These are phyloP conservation scores for Orgyia antiqua DNA, from an alignment of 2,888 invertebrate species.

Conservation along the genomic window DNA sequence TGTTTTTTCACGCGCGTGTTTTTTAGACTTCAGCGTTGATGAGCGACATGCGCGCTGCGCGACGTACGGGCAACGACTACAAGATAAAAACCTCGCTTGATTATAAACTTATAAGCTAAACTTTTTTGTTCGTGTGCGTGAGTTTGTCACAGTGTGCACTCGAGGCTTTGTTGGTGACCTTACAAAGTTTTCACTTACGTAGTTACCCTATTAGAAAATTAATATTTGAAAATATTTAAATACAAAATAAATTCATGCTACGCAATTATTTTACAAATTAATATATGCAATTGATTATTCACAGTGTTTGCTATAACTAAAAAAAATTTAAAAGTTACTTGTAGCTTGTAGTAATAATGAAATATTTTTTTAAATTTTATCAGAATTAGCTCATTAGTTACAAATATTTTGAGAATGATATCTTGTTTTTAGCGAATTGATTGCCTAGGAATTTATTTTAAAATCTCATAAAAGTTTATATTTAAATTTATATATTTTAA, in stretches of 20 bases:
- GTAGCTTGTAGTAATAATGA: no score
- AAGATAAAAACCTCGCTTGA: conserved; percentile 76
- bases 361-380: no score
- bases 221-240: conserved; percentile 7
- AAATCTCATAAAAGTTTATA: no score
- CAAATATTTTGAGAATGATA: no score
- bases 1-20: conserved; percentile 60
- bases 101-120: conserved; percentile 78
- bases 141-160: conserved; percentile 53
- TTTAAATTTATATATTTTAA: no score
- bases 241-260: conserved; percentile 5
- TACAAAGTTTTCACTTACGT: conserved; percentile 64
- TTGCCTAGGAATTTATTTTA: no score
- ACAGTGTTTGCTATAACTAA: no score
- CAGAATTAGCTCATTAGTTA: no score
- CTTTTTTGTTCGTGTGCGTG: conserved; percentile 72
- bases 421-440: no score
- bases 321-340: no score
- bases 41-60: conserved; percentile 64
- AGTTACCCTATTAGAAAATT: conserved; percentile 22
- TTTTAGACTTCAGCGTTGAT: conserved; percentile 46
- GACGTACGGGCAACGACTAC: conserved; percentile 71
- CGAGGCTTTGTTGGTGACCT: conserved; percentile 65
- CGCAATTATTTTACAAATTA: no score
- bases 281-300: no score